Base-by-base conservation (phyloP, 2,888 invertebrate species). In the Caenorhabditis drosophilae region DNA sequence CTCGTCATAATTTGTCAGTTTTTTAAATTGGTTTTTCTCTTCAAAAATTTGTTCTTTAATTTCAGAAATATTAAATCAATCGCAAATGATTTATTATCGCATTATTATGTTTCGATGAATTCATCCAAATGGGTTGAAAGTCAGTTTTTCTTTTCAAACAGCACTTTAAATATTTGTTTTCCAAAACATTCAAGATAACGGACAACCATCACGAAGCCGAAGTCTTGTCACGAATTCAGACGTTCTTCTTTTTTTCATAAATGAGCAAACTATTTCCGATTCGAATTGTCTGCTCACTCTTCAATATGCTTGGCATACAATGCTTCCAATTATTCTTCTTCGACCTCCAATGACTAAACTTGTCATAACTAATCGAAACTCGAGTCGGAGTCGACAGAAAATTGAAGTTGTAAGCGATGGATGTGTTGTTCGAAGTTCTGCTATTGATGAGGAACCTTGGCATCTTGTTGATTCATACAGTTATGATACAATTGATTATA, bases 291-390 rank as follows among this genome's bases (percentile, higher is more conserved):
- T 77, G 1, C 56, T 72, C 20, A 66, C 68, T 6, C 66, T 78
- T 18, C 76, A 77, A 47, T 73, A 67, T 35, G 76, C 76, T 9
- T 78, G 75, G 74, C 62, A 73, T n/a, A 56, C 76, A 15, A 71
- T 61, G 55, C 59, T 75, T 12, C 78, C 78, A 3, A 64, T 77
- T 20, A 47, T 75, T 9, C 73, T 78, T 70, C 50, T 78, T 1
- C 63, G 77, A 15, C 77, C 76, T 11, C 77, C 78, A 1, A 58
- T 67, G 38, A 73, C 74, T 12, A 75, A 75, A 51, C 63, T 78
- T 11, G 70, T 75, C 4, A 67, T 78, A 53, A 62, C 70, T 1
- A 66, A 70, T 40, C 34, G 73, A 26, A 55, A 62, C 31, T 15
- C 26, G 4, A 31, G 22, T 12, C 44, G 58, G 15, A 55, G n/a